Evolutionary conservation across 92 coral and sea anemone species (phyloP).

Genomic region (Epizoanthus scotinus): DNA sequence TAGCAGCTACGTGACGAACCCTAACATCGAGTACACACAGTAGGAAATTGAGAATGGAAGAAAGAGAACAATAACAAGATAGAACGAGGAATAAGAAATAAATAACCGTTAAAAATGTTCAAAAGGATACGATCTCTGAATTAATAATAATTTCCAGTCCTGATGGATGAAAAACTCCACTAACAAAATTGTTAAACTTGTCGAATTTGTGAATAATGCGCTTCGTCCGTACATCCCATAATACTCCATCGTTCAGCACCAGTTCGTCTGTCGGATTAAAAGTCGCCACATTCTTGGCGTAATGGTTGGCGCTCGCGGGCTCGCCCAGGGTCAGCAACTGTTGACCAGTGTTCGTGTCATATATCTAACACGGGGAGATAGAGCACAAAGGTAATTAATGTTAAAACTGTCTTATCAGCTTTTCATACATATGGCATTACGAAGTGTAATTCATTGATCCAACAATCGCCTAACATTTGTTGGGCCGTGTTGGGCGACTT

Average conservation of each 20-base stretch:
- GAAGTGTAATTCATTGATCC: too few species aligned
- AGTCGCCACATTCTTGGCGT: conserved; percentile 86
- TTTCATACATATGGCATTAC: too few species aligned
- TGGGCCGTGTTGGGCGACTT: too few species aligned
- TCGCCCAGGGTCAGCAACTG: conserved; percentile 69
- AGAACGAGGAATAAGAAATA: not conserved
- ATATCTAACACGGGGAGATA: conserved; percentile 57
- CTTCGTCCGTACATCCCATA: conserved; percentile 91
- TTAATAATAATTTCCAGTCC: conserved; percentile 95
- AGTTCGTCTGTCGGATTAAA: conserved; percentile 93
- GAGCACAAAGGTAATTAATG: too few species aligned
- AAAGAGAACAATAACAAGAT: not conserved
- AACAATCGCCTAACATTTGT: too few species aligned
- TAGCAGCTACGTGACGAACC: too few species aligned
- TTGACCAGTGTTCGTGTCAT: conserved; percentile 84
- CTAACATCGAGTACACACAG: too few species aligned
- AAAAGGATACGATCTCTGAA: conserved; percentile 98
- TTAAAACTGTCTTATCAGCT: not conserved
- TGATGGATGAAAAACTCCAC: conserved; percentile 97
- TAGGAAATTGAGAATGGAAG: not conserved
- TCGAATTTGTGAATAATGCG: conserved; percentile 96
- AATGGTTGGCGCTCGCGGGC: conserved; percentile 79
- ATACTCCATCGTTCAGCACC: conserved; percentile 93
- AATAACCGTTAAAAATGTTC: not conserved
- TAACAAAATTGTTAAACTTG: conserved; percentile 92